These are phyloP conservation scores for Trichogramma pretiosum DNA, from an alignment of 1,140 invertebrate species.

Conservation along the genomic window DNA sequence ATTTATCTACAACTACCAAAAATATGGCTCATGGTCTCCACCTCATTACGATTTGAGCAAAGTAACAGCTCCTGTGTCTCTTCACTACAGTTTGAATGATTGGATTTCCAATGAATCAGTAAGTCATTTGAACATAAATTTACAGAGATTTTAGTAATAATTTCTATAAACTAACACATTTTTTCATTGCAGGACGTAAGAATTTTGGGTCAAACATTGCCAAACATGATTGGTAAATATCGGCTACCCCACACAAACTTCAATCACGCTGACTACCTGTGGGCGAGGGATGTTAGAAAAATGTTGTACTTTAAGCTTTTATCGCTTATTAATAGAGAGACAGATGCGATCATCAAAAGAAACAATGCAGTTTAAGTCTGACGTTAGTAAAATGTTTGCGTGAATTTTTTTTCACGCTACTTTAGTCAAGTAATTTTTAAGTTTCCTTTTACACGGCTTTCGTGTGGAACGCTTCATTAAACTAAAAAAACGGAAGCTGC, in stretches of 20 bases:
- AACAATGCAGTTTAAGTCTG: no score
- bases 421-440: no score
- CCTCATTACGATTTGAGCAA: constrained; percentile 50
- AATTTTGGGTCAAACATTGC: constrained; percentile 37
- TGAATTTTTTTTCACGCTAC: no score
- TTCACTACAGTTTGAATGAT: constrained; percentile 55
- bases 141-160: not conserved
- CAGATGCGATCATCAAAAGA: no score
- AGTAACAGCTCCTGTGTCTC: constrained; percentile 49
- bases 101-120: constrained; percentile 42
- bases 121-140: not conserved
- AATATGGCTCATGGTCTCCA: constrained; percentile 46
- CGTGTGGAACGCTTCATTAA: no score
- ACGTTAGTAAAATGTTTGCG: no score
- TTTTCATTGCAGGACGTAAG: constrained; percentile 32
- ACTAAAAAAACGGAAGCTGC: no score
- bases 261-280: constrained; percentile 60
- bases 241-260: constrained; percentile 49
- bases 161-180: not conserved
- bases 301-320: constrained; percentile 53
- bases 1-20: constrained; percentile 39
- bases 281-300: constrained; percentile 51
- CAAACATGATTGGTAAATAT: constrained; percentile 46
- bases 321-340: no score
- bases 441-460: no score